Evolutionary conservation across 2,797 vertebrate genomes (phyloP).

Genomic region (Tokudaia muenninki): DNA sequence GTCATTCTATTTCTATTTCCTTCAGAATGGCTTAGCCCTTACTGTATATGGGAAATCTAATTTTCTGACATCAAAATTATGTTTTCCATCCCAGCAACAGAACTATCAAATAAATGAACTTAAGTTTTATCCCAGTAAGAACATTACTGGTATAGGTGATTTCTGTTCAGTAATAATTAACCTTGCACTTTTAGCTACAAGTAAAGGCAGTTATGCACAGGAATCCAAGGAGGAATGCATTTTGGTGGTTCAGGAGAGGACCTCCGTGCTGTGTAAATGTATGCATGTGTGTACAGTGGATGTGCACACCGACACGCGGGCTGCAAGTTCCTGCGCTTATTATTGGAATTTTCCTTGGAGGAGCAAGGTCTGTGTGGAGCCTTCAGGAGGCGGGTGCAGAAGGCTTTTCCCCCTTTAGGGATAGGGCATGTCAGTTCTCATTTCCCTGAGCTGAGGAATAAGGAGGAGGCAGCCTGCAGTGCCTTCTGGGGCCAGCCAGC

Average conservation of each 20-base stretch:
- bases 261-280: too few relatives aligned
- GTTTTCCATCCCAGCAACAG: background rate
- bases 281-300: too few relatives aligned
- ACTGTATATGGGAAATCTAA: background rate
- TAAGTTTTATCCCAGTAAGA: background rate
- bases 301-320: accelerated
- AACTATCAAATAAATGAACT: slow-evolving; percentile 1
- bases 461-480: background rate
- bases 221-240: background rate
- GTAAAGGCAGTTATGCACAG: too few relatives aligned
- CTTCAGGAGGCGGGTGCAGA: slow-evolving; percentile 32
- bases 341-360: background rate
- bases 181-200: background rate
- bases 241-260: background rate
- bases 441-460: slow-evolving; percentile 35
- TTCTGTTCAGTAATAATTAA: slow-evolving; percentile 46
- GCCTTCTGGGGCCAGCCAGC: slow-evolving; percentile 1
- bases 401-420: background rate
- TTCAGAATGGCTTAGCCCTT: background rate
- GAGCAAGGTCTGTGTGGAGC: background rate
- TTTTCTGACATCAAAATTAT: slow-evolving; percentile 26
- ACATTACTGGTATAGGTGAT: background rate
- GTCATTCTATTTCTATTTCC: background rate
- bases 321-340: accelerated
- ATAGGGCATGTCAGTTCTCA: slow-evolving; percentile 46